phyloP scores from a whole-genome alignment of 1,140 invertebrate genomes.

The Galendromus occidentalis region DNA sequence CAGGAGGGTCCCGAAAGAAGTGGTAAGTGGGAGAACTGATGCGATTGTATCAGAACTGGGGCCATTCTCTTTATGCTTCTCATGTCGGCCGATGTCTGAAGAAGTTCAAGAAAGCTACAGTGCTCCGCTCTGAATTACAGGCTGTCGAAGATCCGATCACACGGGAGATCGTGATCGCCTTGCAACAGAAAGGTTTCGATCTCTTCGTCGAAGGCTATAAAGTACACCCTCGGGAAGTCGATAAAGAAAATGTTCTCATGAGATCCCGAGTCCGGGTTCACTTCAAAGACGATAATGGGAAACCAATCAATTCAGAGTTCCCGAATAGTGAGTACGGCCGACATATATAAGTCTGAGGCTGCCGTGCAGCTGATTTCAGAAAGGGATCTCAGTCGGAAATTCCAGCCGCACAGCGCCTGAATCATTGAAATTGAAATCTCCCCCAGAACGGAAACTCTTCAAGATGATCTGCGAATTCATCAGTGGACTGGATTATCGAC shows the following conservation, averaged over 20 bases:
- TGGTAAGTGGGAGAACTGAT: conserved; percentile 27
- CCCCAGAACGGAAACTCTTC: not conserved
- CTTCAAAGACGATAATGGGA: conserved; percentile 74
- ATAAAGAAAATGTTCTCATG: conserved; percentile 53
- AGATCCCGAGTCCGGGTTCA: conserved; percentile 76
- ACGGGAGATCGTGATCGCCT: conserved; percentile 84
- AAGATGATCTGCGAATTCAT: conserved; percentile 1
- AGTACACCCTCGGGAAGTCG: conserved; percentile 65
- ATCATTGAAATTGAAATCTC: too few relatives aligned
- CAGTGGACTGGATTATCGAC: not conserved
- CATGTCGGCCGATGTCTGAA: too few relatives aligned
- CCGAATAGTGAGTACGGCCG: conserved; percentile 39
- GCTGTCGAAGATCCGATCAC: conserved; percentile 84
- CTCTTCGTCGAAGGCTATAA: conserved; percentile 42
- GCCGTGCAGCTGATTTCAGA: too few relatives aligned
- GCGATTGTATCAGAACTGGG: too few relatives aligned
- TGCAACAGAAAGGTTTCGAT: conserved; percentile 44
- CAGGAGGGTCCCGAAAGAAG: conserved; percentile 54
- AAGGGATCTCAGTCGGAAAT: too few relatives aligned
- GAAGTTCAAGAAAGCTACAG: too few relatives aligned
- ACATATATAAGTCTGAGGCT: not conserved
- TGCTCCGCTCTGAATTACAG: conserved; percentile 22
- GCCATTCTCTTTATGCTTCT: too few relatives aligned
- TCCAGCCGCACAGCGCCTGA: too few relatives aligned
- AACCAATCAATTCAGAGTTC: conserved; percentile 47